Conservation (phyloP, 1,140 invertebrate species). For the Pogonognathellus flavescens region DNA sequence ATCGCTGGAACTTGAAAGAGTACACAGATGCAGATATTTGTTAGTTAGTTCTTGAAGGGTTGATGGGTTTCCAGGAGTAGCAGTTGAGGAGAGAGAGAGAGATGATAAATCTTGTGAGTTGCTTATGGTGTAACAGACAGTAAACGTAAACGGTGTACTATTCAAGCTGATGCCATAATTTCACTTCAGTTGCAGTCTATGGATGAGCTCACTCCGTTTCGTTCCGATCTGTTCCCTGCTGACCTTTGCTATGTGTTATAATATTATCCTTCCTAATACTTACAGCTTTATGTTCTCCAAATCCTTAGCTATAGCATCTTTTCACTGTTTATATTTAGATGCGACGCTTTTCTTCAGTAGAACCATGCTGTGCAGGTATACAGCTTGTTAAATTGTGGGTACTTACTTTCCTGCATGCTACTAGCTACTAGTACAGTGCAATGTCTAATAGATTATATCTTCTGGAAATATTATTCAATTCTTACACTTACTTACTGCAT, state of each 20-base stretch:
- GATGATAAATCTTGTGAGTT: constrained; percentile 43
- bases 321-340: no score
- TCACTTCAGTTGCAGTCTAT: constrained; percentile 15
- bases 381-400: no score
- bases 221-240: constrained; percentile 50
- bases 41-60: constrained; percentile 40
- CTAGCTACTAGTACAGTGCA: no score
- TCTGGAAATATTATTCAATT: no score
- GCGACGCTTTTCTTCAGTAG: no score
- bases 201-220: constrained; percentile 37
- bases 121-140: constrained; percentile 52
- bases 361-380: no score
- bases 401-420: no score
- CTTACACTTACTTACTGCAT: no score
- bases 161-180: constrained; percentile 49
- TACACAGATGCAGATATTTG: constrained; percentile 43
- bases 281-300: no score
- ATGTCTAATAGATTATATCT: no score
- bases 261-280: no score
- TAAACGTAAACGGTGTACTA: constrained; percentile 50
- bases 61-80: constrained; percentile 43
- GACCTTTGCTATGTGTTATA: constrained; percentile 8
- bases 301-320: no score
- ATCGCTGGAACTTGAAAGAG: not conserved
- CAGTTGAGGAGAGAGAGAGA: not conserved